Conservation (phyloP, 2,113 vertebrate genomes). For the Ptyas mucosa region DNA sequence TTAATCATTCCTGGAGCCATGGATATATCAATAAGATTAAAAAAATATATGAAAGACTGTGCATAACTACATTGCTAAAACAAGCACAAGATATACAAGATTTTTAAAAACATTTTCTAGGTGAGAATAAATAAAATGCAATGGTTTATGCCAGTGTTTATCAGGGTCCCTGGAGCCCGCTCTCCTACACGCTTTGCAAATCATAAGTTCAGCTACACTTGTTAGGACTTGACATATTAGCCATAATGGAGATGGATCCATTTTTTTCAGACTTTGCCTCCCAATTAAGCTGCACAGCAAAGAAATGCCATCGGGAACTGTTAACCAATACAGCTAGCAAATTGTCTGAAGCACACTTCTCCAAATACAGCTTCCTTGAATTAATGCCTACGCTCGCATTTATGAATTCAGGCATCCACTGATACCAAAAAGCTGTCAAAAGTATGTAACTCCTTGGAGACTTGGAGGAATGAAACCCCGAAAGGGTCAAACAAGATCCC, state of each 20-base stretch:
- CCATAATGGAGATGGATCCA: slow-evolving; percentile 26
- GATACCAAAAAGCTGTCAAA: neutral
- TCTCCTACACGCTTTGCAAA: neutral
- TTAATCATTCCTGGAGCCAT: neutral
- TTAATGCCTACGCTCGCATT: neutral
- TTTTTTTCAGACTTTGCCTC: slow-evolving; percentile 9
- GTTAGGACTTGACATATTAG: slow-evolving; percentile 19
- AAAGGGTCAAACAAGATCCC: rapidly evolving
- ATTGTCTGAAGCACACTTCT: neutral
- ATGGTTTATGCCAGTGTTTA: neutral
- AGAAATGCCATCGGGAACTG: neutral
- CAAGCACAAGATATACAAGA: neutral
- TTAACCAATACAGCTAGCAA: neutral
- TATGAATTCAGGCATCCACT: neutral
- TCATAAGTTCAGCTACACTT: slow-evolving; percentile 2
- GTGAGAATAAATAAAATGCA: neutral
- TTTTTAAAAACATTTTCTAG: neutral
- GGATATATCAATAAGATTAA: neutral
- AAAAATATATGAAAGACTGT: neutral
- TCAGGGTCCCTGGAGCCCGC: neutral
- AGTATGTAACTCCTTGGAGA: neutral
- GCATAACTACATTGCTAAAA: neutral
- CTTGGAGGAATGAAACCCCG: rapidly evolving
- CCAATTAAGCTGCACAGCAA: neutral
- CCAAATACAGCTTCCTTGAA: neutral